Base-by-base conservation (phyloP, 2,888 invertebrate species). In the Brachycybe producta region DNA sequence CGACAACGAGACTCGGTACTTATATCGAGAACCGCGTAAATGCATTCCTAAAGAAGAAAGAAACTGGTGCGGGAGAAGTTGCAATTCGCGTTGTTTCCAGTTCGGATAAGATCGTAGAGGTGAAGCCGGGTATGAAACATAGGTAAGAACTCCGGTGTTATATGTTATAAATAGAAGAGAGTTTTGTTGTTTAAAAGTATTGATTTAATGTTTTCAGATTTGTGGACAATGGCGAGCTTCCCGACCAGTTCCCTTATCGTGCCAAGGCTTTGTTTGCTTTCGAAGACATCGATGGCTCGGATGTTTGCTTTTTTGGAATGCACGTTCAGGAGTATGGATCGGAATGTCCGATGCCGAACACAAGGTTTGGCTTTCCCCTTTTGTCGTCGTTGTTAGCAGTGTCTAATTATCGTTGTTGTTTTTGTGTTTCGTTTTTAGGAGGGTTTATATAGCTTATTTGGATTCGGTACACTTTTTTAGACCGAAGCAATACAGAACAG, bases 251-350 rank as follows among this genome's bases (percentile, higher is more conserved):
- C 72, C 95, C 97, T 5, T 98, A 95, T 70, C 76, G 92, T 59
- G 92, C 98, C 56, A 99, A 99, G 73, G 97, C 98, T 11, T 73
- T 99, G 59, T 99, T 98, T 74, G 98, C 98, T 50, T 99, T 98
- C 71, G 97, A 99, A 70, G 95, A 98, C 65, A 86, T 98, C 50
- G 95, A 98, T 66, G 97, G 97, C 41, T 83, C 85, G 39, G 98
- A 99, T 70, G 92, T 98, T 11, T 98, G 97, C 72, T 97, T 99
- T 75, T 99, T 99, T 71, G 98, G 98, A 57, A 95, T 99, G 90
- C 98, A 99, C 69, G 98, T 99, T 21, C 98, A 99, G 73, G 98
- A 99, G 70, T 99, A 98, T 70, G 97, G 97, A 26, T 95, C 95
- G 45, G 92, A 95, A 65, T 88, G 91, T 70, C 84, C 88, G 8